phyloP scores from a whole-genome alignment of 1,140 invertebrate genomes.

The Orussus abietinus region DNA sequence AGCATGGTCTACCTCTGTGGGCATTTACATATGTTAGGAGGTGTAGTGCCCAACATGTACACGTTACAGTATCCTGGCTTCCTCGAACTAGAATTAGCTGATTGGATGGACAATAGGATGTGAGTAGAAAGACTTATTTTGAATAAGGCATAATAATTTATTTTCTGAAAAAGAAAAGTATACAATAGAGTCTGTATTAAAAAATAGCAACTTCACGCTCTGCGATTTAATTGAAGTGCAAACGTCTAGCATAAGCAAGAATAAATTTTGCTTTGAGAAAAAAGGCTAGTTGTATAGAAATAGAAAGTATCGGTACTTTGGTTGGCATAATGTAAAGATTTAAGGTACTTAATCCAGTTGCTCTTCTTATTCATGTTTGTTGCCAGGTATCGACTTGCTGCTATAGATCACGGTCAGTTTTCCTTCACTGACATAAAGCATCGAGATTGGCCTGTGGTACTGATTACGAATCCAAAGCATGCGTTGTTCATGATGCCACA shows the following conservation, averaged over 20 bases:
- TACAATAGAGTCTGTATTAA: too few relatives aligned
- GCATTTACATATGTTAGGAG: slow-evolving; percentile 82
- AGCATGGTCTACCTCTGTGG: slow-evolving; percentile 83
- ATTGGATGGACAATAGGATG: slow-evolving; percentile 92
- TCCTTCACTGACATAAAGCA: slow-evolving; percentile 82
- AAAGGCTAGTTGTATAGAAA: too few relatives aligned
- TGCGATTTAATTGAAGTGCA: too few relatives aligned
- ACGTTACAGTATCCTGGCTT: slow-evolving; percentile 79
- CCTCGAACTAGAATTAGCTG: slow-evolving; percentile 85
- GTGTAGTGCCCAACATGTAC: slow-evolving; percentile 80
- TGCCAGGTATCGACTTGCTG: slow-evolving; percentile 72
- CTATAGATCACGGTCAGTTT: slow-evolving; percentile 85
- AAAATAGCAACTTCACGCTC: too few relatives aligned
- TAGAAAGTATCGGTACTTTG: too few relatives aligned
- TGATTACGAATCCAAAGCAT: slow-evolving; percentile 89
- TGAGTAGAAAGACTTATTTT: slow-evolving; percentile 54
- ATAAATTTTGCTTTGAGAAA: too few relatives aligned
- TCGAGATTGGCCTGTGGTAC: slow-evolving; percentile 73
- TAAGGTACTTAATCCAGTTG: too few relatives aligned
- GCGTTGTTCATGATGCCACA: slow-evolving; percentile 67
- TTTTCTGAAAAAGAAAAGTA: too few relatives aligned
- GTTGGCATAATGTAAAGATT: too few relatives aligned
- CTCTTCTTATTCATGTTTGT: slow-evolving; percentile 17
- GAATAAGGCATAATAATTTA: too few relatives aligned
- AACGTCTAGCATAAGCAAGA: too few relatives aligned